Evolutionary conservation across 2,888 invertebrate species (phyloP), one percentile per base, ranked within the genome.

Genomic region (Hirtodrosophila cameraria): DNA sequence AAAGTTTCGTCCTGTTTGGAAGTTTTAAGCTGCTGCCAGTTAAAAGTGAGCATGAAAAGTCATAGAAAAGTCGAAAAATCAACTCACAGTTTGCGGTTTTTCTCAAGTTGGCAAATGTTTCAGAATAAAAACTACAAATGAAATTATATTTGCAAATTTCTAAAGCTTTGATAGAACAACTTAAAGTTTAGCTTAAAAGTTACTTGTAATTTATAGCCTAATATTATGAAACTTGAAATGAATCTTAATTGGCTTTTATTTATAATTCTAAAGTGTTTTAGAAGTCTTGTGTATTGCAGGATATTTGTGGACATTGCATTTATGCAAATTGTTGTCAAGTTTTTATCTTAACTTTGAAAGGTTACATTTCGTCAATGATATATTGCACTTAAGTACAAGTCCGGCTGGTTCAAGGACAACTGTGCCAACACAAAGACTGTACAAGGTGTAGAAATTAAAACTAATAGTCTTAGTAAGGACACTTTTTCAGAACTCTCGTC

Each of bases 1-100:
- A 57, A 72, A 61, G 8, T 57, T 57, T 59, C 7, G 13, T 25
- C 16, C 13, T 11, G 50, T n/a, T n/a, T 27, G 39, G 48, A 65
- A 75, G 52, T 73, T 76, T 62, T 28, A 52, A 75, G 71, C 67
- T 66, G 49, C 57, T 38, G 45, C 63, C 54, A 64, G 57, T 75
- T 72, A 13, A 15, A 46, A 42, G 63, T 57, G 33, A 57, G 52
- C 59, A 55, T 63, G 31, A 75, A 66, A 63, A 55, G 55, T 39
- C 57, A 55, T 69, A 59, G 64, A 52, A 62, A 67, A 55, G 31
- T n/a, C 15, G 33, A 27, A 12, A 18, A 58, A 38, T 49, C 28
- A 13, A 11, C 42, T 30, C 12, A 35, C 18, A 49, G 25, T 49
- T 31, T 46, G 35, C 16, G 42, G 38, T 28, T 43, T n/a, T 46